A percentile compares a stretch with the other conserved stretches of the same genome.
These are phyloP conservation scores for Cynoglossus semilaevis DNA, from an alignment of 2,113 vertebrate genomes.

Conservation along the genomic window DNA sequence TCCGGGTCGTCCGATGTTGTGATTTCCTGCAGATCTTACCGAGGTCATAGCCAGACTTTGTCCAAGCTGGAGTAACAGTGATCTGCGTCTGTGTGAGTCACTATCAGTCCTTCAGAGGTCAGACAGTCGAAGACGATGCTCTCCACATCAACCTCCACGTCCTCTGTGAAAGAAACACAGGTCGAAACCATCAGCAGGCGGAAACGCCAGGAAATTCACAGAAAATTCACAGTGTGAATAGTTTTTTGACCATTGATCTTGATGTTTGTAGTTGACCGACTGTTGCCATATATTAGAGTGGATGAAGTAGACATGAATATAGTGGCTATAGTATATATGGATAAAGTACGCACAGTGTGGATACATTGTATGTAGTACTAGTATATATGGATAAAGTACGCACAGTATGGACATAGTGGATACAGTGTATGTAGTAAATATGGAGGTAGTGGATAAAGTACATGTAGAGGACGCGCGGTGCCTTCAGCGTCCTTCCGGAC, in stretches of 20 bases:
- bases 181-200: conserved; percentile 1
- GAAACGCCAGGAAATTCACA: not conserved
- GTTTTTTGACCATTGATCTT: too few species aligned
- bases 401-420: too few species aligned
- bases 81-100: conserved; percentile 74
- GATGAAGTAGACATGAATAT: too few species aligned
- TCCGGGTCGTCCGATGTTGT: conserved; percentile 1
- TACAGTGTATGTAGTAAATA: too few species aligned
- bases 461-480: not conserved
- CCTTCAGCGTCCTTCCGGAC: not conserved
- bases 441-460: too few species aligned
- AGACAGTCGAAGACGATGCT: conserved; percentile 77
- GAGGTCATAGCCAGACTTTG: conserved; percentile 76
- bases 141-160: conserved; percentile 88
- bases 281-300: too few species aligned
- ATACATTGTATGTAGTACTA: too few species aligned
- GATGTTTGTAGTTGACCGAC: too few species aligned
- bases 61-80: conserved; percentile 88
- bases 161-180: conserved; percentile 75
- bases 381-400: too few species aligned
- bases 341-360: too few species aligned
- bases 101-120: conserved; percentile 74
- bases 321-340: too few species aligned
- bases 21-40: not conserved
- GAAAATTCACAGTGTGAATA: too few species aligned